These are phyloP conservation scores for Notothenia rossii DNA, from an alignment of 2,113 vertebrate genomes.

Conservation along the genomic window DNA sequence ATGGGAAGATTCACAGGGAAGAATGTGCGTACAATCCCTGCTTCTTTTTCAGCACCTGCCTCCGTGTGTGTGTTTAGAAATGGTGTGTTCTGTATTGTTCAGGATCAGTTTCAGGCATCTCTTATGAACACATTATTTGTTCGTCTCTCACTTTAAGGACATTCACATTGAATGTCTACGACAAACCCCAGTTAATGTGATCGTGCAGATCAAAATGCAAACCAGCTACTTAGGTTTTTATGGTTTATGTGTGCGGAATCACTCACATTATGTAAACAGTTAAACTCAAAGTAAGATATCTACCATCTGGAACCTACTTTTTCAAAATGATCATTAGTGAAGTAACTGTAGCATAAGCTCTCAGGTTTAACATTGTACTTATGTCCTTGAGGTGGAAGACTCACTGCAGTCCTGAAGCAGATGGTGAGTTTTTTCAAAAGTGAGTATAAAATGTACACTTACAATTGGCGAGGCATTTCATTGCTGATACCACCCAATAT, in stretches of 20 bases:
- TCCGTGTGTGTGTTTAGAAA: too few relatives aligned
- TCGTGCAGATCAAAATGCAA: neutral
- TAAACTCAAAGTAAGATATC: neutral
- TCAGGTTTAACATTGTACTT: neutral
- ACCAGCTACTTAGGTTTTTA: neutral
- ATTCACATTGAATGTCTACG: too few relatives aligned
- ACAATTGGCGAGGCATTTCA: slow-evolving; percentile 80
- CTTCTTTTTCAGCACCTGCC: too few relatives aligned
- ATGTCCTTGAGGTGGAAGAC: neutral
- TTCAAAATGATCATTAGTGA: neutral
- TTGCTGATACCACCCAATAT: slow-evolving; percentile 77
- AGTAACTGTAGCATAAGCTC: neutral
- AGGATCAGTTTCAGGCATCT: too few relatives aligned
- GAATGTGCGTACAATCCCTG: too few relatives aligned
- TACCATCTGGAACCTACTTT: neutral
- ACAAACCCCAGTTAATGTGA: neutral
- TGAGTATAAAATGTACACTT: slow-evolving; percentile 37
- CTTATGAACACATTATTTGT: too few relatives aligned
- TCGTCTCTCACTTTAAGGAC: too few relatives aligned
- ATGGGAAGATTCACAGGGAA: too few relatives aligned
- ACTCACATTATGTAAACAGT: neutral
- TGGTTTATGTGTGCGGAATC: neutral
- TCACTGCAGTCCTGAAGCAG: neutral
- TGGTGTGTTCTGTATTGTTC: too few relatives aligned
- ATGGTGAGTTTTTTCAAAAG: neutral